These are phyloP conservation scores for Tenthredo amoena DNA, from an alignment of 2,888 invertebrate genomes.

Conservation along the genomic window DNA sequence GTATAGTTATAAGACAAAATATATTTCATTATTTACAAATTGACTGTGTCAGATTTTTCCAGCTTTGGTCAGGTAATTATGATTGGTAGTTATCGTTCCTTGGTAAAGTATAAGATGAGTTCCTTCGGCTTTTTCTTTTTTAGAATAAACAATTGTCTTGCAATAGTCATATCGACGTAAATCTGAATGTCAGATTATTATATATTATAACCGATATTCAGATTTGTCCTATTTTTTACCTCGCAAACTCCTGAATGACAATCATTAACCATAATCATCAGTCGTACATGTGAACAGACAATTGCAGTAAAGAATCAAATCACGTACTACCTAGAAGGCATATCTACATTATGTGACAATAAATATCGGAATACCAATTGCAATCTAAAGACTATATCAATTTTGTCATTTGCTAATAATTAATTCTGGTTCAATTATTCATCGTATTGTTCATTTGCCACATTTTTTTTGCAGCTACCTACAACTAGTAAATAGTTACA, in stretches of 20 bases:
- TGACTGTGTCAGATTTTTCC: constrained; percentile 26
- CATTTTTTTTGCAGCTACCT: background rate
- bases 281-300: background rate
- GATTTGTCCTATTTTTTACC: background rate
- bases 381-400: constrained; percentile 5
- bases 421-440: background rate
- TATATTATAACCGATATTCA: too few species aligned
- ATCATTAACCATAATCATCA: background rate
- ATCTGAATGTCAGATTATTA: too few species aligned
- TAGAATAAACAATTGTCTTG: background rate
- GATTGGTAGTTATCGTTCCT: constrained; percentile 18
- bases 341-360: background rate
- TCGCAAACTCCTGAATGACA: background rate
- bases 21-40: constrained; percentile 47
- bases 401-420: constrained; percentile 15
- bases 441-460: background rate
- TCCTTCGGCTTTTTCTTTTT: background rate
- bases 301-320: background rate
- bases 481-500: background rate
- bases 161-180: background rate
- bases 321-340: background rate
- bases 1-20: constrained; percentile 51
- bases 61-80: background rate
- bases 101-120: background rate
- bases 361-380: background rate